Conservation (phyloP, 2,888 invertebrate genomes). For the Zaprionus bogoriensis region DNA sequence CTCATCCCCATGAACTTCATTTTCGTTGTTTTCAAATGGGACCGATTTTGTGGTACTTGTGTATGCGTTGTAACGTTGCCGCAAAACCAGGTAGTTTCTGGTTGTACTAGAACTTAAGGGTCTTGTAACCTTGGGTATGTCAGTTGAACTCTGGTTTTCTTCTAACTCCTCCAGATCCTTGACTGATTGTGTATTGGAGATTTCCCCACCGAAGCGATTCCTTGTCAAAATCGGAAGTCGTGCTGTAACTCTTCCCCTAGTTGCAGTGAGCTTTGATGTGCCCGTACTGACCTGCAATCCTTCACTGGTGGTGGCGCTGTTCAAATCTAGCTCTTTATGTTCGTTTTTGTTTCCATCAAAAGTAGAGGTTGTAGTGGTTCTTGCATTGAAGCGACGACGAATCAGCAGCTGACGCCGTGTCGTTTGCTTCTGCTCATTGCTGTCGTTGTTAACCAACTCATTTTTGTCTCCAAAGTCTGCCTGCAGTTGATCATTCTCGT, state of each 20-base stretch:
- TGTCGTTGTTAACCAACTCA: no score
- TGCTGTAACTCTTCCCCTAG: neutral
- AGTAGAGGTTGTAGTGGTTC: neutral
- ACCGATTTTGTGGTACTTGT: constrained; percentile 8
- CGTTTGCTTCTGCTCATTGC: no score
- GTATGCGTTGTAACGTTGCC: constrained; percentile 41
- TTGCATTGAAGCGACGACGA: constrained; percentile 16
- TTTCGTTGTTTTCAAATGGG: neutral
- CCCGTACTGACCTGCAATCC: neutral
- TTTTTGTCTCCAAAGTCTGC: no score
- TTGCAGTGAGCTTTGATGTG: neutral
- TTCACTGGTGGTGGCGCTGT: neutral
- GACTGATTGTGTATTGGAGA: neutral
- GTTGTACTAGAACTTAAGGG: neutral
- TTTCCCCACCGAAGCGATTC: neutral
- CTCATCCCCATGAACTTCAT: neutral
- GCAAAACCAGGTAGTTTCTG: constrained; percentile 11
- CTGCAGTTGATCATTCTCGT: no score
- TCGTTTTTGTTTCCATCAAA: neutral
- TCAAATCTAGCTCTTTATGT: neutral
- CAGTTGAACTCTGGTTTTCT: neutral
- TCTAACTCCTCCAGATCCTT: neutral
- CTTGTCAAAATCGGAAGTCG: neutral
- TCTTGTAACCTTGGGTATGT: neutral
- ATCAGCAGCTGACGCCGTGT: constrained; percentile 2